A percentile compares a stretch with the other conserved stretches of the same genome.
phyloP scores from a whole-genome alignment of 2,888 invertebrate species.

The Tethea ocularis region DNA sequence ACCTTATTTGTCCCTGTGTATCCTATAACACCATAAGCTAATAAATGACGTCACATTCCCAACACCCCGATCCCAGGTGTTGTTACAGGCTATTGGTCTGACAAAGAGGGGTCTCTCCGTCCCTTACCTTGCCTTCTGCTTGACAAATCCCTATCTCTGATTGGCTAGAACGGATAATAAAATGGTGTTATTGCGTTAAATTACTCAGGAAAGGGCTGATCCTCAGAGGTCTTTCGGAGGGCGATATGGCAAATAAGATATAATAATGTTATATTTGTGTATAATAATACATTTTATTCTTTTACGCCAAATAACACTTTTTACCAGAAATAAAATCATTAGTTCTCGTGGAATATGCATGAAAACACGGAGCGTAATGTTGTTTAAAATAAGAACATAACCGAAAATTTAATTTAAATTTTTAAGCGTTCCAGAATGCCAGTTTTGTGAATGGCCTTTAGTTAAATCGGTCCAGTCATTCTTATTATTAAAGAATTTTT shows the following conservation, averaged over 20 bases:
- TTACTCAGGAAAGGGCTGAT: neutral
- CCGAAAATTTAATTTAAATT: neutral
- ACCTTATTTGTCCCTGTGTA: conserved; percentile 16
- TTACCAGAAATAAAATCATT: too few relatives aligned
- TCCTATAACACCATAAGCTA: conserved; percentile 40
- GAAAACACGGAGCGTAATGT: neutral
- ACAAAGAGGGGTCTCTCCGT: conserved; percentile 46
- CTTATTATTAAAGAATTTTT: conserved; percentile 9
- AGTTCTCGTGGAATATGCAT: too few relatives aligned
- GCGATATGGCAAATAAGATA: neutral
- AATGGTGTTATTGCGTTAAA: conserved; percentile 1
- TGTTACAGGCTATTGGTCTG: conserved; percentile 55
- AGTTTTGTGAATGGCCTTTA: neutral
- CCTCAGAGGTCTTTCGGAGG: neutral
- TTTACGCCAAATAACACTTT: too few relatives aligned
- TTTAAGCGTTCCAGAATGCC: neutral
- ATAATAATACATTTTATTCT: too few relatives aligned
- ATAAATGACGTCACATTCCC: conserved; percentile 58
- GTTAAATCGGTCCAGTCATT: too few relatives aligned
- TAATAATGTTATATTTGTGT: too few relatives aligned
- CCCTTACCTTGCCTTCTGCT: conserved; percentile 8
- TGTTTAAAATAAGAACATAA: neutral
- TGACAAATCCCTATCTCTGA: conserved; percentile 5
- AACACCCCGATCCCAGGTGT: conserved; percentile 60
- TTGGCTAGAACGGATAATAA: conserved; percentile 3